phyloP scores from a whole-genome alignment of 2,113 vertebrate genomes.

The cattle (Bos taurus) region ARS-UCD2.0 NC_037352.1:19760001-19760500 shows the following conservation, averaged over 20 bases:
- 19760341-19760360: slow-evolving; percentile 64
- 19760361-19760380: slow-evolving; percentile 77
- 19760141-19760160: not conserved
- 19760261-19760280: not conserved
- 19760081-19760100: not conserved
- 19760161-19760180: not conserved
- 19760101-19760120: not conserved
- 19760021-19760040: not conserved
- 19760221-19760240: not conserved
- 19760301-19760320: not conserved
- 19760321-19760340: slow-evolving; percentile 30
- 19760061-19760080: not conserved
- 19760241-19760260: not conserved
- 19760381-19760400: slow-evolving; percentile 50
- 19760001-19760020: not conserved
- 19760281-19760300: not conserved
- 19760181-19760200: not conserved
- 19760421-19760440: not conserved
- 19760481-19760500: not conserved
- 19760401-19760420: slow-evolving; percentile 40
- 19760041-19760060: not conserved
- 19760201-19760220: not conserved
- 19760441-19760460: slow-evolving; percentile 41
- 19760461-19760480: slow-evolving; percentile 19
- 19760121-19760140: not conserved